Evolutionary conservation across 64 coral and sea anemone species (phyloP).

Genomic region (Porites australiensis): DNA sequence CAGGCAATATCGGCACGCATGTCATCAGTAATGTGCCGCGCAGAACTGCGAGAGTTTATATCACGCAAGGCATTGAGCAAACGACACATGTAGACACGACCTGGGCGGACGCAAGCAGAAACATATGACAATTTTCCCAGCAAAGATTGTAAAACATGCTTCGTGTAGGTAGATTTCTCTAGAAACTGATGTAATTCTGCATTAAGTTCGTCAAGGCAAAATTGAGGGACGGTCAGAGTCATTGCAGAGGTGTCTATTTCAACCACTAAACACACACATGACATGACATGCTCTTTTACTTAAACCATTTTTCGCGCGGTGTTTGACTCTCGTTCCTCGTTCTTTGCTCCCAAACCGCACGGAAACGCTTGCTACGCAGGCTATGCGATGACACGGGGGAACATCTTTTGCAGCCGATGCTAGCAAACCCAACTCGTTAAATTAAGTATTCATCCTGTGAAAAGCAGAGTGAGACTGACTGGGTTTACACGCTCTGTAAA

Average conservation of each 20-base stretch:
- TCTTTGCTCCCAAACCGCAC: too few relatives aligned
- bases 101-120: constrained; percentile 9
- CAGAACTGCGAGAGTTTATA: neutral
- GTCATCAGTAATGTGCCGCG: neutral
- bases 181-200: too few relatives aligned
- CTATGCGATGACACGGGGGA: constrained; percentile 1
- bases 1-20: too few relatives aligned
- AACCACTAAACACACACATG: neutral
- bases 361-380: too few relatives aligned
- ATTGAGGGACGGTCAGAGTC: constrained; percentile 22
- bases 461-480: neutral
- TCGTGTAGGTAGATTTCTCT: neutral
- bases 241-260: constrained; percentile 17
- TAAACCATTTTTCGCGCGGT: too few relatives aligned
- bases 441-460: constrained; percentile 11
- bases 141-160: neutral
- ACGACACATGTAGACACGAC: constrained; percentile 22
- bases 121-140: too few relatives aligned
- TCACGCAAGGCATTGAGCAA: constrained; percentile 14
- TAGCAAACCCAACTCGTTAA: constrained; percentile 24
- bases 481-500: neutral
- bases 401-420: constrained; percentile 38
- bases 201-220: neutral
- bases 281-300: too few relatives aligned
- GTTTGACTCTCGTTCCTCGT: too few relatives aligned